A percentile compares a stretch with the other conserved stretches of the same genome.
Conservation (phyloP, 2,797 vertebrate species). For the Setipinna tenuifilis region DNA sequence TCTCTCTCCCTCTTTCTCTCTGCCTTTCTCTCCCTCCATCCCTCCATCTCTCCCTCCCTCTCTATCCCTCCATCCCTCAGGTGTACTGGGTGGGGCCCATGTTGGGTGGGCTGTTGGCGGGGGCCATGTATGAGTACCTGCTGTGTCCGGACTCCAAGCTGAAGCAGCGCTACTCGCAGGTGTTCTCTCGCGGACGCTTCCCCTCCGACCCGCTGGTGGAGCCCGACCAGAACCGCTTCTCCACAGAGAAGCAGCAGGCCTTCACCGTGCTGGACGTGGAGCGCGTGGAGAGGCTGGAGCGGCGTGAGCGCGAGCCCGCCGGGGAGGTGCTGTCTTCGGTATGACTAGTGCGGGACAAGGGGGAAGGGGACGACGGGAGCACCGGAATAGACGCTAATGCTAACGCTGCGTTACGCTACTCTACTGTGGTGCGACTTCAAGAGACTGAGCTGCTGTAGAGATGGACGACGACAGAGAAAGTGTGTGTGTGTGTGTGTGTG, state of each 20-base stretch:
- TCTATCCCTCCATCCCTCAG: slow-evolving; percentile 58
- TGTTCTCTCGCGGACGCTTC: slow-evolving; percentile 76
- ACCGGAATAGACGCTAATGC: not conserved
- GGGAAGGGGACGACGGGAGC: slow-evolving; percentile 49
- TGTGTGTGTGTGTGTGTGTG: slow-evolving; percentile 5
- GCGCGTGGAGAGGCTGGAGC: slow-evolving; percentile 80
- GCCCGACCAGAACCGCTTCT: slow-evolving; percentile 74
- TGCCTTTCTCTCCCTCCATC: not conserved
- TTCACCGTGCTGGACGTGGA: slow-evolving; percentile 82
- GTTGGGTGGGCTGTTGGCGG: slow-evolving; percentile 83
- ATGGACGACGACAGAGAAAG: not conserved
- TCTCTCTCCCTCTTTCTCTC: not conserved
- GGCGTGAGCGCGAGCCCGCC: slow-evolving; percentile 76
- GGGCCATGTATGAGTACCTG: slow-evolving; percentile 84
- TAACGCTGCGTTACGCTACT: slow-evolving; percentile 60
- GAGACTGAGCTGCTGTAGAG: slow-evolving; percentile 81
- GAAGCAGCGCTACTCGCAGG: slow-evolving; percentile 78
- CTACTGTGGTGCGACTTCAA: slow-evolving; percentile 73
- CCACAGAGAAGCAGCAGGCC: slow-evolving; percentile 80
- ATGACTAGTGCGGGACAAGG: slow-evolving; percentile 82
- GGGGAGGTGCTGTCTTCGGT: slow-evolving; percentile 88
- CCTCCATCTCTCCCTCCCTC: slow-evolving; percentile 34
- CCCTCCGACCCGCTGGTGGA: slow-evolving; percentile 79
- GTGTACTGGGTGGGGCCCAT: slow-evolving; percentile 90
- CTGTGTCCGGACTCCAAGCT: slow-evolving; percentile 83